phyloP scores from a whole-genome alignment of 2,888 invertebrate genomes.

The Gandaritis pyraliata region DNA sequence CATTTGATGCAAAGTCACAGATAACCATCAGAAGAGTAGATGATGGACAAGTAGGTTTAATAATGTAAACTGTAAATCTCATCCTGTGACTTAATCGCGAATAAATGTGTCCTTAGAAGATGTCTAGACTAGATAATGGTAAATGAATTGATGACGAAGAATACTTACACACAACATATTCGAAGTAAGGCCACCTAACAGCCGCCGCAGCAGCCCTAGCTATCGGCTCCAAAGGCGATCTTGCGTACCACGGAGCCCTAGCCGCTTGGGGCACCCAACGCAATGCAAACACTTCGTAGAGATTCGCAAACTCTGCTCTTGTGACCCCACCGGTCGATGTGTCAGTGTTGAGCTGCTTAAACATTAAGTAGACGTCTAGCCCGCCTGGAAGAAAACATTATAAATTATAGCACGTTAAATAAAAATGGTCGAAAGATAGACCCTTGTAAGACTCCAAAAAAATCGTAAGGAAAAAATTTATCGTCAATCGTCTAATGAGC shows the following conservation, averaged over 20 bases:
- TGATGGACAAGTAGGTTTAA: too few species aligned
- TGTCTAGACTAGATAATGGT: neutral
- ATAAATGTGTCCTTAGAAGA: too few species aligned
- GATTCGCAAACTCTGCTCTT: slow-evolving; percentile 87
- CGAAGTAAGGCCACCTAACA: slow-evolving; percentile 90
- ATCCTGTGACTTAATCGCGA: too few species aligned
- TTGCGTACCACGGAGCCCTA: slow-evolving; percentile 88
- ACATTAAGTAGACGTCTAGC: slow-evolving; percentile 91
- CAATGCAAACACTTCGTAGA: slow-evolving; percentile 87
- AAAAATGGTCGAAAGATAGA: neutral
- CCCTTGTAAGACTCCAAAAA: slow-evolving; percentile 17
- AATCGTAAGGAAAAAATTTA: neutral
- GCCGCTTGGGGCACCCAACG: slow-evolving; percentile 90
- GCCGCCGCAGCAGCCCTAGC: slow-evolving; percentile 85
- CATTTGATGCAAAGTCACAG: too few species aligned
- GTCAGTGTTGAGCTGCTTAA: slow-evolving; percentile 88
- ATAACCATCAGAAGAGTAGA: too few species aligned
- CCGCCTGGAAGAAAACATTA: slow-evolving; percentile 74
- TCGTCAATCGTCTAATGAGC: neutral
- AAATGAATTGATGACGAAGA: neutral
- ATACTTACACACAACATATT: slow-evolving; percentile 86
- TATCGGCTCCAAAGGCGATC: slow-evolving; percentile 83
- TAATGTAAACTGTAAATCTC: too few species aligned
- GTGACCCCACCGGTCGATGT: slow-evolving; percentile 85
- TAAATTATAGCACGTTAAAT: neutral